Percentiles rank a stretch among this genome's conserved stretches.
phyloP scores from a whole-genome alignment of 2,797 vertebrate genomes.

The Streptopelia turtur region DNA sequence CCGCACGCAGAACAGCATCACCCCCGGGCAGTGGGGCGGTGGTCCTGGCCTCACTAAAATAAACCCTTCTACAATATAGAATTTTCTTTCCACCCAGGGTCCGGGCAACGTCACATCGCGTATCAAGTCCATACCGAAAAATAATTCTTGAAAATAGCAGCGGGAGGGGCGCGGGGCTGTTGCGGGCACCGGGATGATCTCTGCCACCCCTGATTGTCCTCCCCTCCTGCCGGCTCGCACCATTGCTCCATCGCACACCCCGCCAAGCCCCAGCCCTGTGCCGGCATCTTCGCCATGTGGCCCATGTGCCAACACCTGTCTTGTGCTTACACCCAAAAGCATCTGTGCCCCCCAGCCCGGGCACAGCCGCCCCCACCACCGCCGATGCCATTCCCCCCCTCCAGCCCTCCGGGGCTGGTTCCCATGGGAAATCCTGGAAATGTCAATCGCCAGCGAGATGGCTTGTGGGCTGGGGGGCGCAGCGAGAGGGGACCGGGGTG shows the following conservation, averaged over 20 bases:
- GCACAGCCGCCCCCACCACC: not conserved
- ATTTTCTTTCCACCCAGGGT: not conserved
- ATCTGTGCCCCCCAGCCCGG: not conserved
- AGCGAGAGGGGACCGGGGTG: not conserved
- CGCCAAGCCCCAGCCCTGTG: not conserved
- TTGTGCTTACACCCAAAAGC: conserved; percentile 65
- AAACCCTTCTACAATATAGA: conserved; percentile 43
- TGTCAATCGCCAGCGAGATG: not conserved
- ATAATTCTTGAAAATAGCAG: conserved; percentile 45
- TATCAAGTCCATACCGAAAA: not conserved
- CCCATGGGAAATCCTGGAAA: conserved; percentile 73
- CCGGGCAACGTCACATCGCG: not conserved
- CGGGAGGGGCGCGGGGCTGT: not conserved
- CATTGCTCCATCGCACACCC: rapidly evolving
- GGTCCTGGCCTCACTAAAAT: not conserved
- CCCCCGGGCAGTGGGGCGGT: rapidly evolving
- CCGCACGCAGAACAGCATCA: not conserved
- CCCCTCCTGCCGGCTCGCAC: not conserved
- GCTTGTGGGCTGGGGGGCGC: conserved; percentile 40
- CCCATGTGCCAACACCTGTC: not conserved
- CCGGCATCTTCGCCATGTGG: not conserved
- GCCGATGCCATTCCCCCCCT: not conserved
- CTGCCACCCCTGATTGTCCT: conserved; percentile 66
- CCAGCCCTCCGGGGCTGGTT: conserved; percentile 21
- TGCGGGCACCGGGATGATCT: not conserved